Percentiles rank a stretch among this genome's conserved stretches.
Evolutionary conservation across 1,140 invertebrate genomes (phyloP).

Genomic region (Drosophila bocqueti): DNA sequence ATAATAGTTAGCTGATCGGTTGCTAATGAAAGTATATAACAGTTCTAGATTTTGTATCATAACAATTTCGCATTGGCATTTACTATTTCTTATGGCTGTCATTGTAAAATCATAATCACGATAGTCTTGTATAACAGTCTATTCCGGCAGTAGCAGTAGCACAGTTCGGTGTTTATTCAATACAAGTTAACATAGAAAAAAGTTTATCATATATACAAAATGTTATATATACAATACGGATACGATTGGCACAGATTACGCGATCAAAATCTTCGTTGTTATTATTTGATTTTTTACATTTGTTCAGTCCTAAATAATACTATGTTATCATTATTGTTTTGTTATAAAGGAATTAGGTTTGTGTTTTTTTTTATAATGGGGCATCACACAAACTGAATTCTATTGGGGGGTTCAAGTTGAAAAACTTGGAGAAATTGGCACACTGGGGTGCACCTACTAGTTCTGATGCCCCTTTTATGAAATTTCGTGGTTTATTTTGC

Average conservation of each 20-base stretch:
- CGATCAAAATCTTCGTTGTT: conserved; percentile 45
- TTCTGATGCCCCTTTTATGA: conserved; percentile 1
- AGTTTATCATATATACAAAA: conserved; percentile 66
- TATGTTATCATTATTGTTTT: not conserved
- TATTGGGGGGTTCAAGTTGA: conserved; percentile 3
- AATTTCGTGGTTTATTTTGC: not conserved
- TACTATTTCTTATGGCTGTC: not conserved
- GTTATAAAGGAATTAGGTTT: not conserved
- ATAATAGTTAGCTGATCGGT: not conserved
- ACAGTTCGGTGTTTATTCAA: conserved; percentile 40
- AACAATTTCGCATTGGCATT: not conserved
- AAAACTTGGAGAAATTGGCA: conserved; percentile 14
- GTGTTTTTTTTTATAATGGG: not conserved
- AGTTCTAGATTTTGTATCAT: not conserved
- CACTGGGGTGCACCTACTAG: not conserved
- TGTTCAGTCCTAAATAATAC: conserved; percentile 4
- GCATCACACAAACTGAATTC: conserved; percentile 9
- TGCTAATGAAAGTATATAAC: not conserved
- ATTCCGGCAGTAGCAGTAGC: conserved; percentile 12
- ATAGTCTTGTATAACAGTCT: conserved; percentile 22
- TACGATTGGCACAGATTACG: conserved; percentile 84
- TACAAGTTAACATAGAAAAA: conserved; percentile 68
- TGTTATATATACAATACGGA: conserved; percentile 62
- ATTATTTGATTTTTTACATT: conserved; percentile 21
- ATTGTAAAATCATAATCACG: not conserved